Evolutionary conservation across 2,113 vertebrate genomes (phyloP).

Genomic region (Nothobranchius kuhntae): DNA sequence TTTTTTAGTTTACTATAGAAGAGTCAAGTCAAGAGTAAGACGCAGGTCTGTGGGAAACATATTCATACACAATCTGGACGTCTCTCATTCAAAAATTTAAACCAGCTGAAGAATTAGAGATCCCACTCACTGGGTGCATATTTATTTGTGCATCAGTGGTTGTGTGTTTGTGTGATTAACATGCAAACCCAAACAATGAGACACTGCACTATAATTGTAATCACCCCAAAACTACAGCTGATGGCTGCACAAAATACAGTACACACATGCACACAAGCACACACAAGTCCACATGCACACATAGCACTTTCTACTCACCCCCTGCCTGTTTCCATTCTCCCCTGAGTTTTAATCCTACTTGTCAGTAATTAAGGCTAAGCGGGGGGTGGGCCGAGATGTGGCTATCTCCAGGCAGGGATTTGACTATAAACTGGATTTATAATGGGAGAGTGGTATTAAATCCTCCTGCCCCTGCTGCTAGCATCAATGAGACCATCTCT

Average conservation of each 20-base stretch:
- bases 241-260: conserved; percentile 26
- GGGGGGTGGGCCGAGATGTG: conserved; percentile 73
- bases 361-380: conserved; percentile 89
- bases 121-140: no score
- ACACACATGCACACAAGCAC: not conserved
- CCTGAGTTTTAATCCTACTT: conserved; percentile 87
- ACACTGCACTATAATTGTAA: conserved; percentile 4
- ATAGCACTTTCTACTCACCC: conserved; percentile 26
- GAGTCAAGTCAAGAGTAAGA: no score
- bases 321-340: conserved; percentile 59
- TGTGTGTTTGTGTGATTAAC: not conserved
- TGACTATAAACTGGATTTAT: conserved; percentile 91
- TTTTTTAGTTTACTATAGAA: no score
- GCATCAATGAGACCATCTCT: conserved; percentile 84
- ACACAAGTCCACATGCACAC: no score
- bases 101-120: no score
- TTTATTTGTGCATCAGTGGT: no score
- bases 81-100: no score
- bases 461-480: conserved; percentile 83
- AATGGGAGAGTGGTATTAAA: conserved; percentile 87
- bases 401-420: conserved; percentile 75
- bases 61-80: no score
- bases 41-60: no score
- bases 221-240: conserved; percentile 32
- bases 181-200: conserved; percentile 10